phyloP scores from a whole-genome alignment of 2,113 vertebrate species.

The Eidolon helvum region DNA sequence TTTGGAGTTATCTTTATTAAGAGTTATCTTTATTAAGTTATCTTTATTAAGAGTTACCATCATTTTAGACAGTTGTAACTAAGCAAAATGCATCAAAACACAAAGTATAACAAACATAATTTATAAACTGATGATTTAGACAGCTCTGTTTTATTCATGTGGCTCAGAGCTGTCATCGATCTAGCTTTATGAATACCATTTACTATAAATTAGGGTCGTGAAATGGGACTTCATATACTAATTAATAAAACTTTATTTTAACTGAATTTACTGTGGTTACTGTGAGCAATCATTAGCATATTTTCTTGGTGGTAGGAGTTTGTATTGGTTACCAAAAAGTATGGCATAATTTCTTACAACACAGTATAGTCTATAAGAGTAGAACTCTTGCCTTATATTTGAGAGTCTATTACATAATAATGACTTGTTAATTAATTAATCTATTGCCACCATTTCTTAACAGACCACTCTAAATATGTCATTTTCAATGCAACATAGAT shows the following conservation, averaged over 20 bases:
- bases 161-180: background rate
- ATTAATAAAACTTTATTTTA: background rate
- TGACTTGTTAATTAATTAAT: background rate
- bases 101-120: background rate
- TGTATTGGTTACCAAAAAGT: background rate
- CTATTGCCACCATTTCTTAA: background rate
- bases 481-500: background rate
- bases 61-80: background rate
- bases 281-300: background rate
- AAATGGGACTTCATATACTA: background rate
- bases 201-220: background rate
- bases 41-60: background rate
- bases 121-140: slow-evolving; percentile 1
- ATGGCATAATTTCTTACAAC: background rate
- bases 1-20: background rate
- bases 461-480: background rate
- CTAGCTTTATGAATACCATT: background rate
- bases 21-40: background rate
- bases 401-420: background rate
- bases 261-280: background rate
- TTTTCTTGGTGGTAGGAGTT: background rate
- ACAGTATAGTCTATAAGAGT: background rate
- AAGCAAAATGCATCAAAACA: background rate
- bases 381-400: background rate
- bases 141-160: background rate